Evolutionary conservation across 2,113 vertebrate genomes (phyloP).

Genomic region (Bufo bufo): DNA sequence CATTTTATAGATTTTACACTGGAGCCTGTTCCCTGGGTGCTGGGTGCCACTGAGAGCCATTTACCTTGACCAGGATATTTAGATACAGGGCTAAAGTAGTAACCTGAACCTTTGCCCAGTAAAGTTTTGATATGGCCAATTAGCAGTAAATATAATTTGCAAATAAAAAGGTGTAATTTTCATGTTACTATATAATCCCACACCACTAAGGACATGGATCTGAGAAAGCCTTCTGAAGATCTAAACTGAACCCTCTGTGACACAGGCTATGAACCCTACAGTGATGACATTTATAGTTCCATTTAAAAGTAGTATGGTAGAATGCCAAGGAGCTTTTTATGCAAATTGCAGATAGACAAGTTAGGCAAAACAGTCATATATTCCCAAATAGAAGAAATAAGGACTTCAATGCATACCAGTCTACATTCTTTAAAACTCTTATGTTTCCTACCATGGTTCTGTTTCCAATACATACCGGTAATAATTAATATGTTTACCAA

Average conservation of each 20-base stretch:
- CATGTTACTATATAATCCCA: background rate
- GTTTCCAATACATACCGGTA: background rate
- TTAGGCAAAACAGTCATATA: background rate
- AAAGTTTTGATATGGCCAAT: no score
- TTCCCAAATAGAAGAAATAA: background rate
- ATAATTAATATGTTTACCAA: background rate
- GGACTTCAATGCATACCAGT: background rate
- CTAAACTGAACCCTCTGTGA: background rate
- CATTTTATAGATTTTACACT: no score
- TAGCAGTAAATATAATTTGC: background rate
- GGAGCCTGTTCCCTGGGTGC: no score
- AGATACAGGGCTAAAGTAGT: no score
- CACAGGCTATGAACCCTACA: background rate
- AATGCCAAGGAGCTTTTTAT: background rate
- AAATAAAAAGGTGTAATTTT: background rate
- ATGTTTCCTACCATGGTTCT: background rate
- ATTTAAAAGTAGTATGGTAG: background rate
- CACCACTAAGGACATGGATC: background rate
- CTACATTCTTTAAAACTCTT: background rate
- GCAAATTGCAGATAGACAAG: background rate
- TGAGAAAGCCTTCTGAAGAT: background rate
- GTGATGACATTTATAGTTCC: slow-evolving; percentile 5
- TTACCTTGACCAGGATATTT: no score
- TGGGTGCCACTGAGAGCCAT: no score
- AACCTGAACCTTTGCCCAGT: no score